phyloP scores from a whole-genome alignment of 23 tunicate genomes.

The Pegea sp. region DNA sequence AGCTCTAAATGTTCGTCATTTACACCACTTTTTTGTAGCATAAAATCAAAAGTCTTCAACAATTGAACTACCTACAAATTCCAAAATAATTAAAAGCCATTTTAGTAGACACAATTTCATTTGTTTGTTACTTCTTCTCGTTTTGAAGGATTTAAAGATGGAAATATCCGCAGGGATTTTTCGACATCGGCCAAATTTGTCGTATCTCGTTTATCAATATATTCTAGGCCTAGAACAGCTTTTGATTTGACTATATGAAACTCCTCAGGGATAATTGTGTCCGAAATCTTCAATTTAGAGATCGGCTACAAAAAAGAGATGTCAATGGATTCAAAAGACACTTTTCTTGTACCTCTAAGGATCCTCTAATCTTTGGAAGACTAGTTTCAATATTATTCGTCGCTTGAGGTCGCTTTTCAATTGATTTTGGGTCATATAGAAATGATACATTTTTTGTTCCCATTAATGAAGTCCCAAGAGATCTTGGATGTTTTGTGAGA shows the following conservation, averaged over 20 bases:
- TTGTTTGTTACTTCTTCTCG: conserved; percentile 49
- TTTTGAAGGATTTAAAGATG: conserved; percentile 67
- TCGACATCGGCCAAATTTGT: conserved; percentile 51
- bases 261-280: conserved; percentile 59
- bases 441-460: conserved; percentile 80
- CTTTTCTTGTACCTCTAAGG: too few species aligned
- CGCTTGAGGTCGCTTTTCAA: too few species aligned
- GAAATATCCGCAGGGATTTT: conserved; percentile 62
- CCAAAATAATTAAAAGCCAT: not conserved
- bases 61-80: conserved; percentile 59
- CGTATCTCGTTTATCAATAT: conserved; percentile 44
- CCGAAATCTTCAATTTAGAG: conserved; percentile 41
- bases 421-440: conserved; percentile 70
- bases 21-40: conserved; percentile 69
- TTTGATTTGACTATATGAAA: conserved; percentile 78
- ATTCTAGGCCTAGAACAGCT: conserved; percentile 82
- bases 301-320: not conserved
- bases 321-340: too few species aligned
- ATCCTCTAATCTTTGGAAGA: conserved; percentile 31
- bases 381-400: conserved; percentile 47
- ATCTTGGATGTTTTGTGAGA: conserved; percentile 44
- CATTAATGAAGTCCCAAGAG: conserved; percentile 40
- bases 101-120: not conserved
- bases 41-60: conserved; percentile 55
- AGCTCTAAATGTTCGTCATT: conserved; percentile 36